Conservation (phyloP, 2,797 vertebrate genomes). For the Spondyliosoma cantharus region DNA sequence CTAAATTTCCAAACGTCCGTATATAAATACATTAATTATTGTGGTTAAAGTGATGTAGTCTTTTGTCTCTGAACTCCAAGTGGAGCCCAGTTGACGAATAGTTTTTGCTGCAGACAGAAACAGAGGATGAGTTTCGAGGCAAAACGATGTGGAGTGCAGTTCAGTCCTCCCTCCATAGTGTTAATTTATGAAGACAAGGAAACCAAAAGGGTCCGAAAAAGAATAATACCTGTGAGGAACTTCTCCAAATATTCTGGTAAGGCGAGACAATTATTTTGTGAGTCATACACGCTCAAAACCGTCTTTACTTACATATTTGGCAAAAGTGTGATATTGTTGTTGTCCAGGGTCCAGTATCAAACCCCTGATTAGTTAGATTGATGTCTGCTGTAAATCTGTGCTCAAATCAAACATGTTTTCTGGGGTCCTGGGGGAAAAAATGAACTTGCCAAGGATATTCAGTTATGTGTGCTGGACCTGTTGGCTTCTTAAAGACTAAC, state of each 20-base stretch:
- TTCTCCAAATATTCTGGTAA: slow-evolving; percentile 92
- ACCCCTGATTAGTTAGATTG: background rate
- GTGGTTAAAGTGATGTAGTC: background rate
- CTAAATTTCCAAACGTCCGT: fast-evolving
- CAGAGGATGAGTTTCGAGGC: slow-evolving; percentile 84
- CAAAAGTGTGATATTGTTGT: no score
- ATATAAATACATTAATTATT: no score
- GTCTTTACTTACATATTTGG: no score
- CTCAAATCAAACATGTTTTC: background rate
- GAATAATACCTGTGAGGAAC: slow-evolving; percentile 91
- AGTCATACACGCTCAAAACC: background rate
- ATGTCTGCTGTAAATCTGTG: background rate
- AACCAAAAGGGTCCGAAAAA: slow-evolving; percentile 84
- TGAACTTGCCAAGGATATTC: background rate
- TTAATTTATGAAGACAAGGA: slow-evolving; percentile 87
- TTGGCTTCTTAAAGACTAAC: no score
- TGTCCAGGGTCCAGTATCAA: background rate
- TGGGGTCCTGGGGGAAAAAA: background rate
- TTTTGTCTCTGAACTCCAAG: background rate
- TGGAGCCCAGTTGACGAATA: background rate
- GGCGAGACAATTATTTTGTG: background rate
- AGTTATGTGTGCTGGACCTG: background rate
- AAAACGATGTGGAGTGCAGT: slow-evolving; percentile 91
- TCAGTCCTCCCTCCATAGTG: slow-evolving; percentile 90
- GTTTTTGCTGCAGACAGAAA: background rate